phyloP scores from a whole-genome alignment of 2,888 invertebrate genomes.

The Crepidodera aurea region DNA sequence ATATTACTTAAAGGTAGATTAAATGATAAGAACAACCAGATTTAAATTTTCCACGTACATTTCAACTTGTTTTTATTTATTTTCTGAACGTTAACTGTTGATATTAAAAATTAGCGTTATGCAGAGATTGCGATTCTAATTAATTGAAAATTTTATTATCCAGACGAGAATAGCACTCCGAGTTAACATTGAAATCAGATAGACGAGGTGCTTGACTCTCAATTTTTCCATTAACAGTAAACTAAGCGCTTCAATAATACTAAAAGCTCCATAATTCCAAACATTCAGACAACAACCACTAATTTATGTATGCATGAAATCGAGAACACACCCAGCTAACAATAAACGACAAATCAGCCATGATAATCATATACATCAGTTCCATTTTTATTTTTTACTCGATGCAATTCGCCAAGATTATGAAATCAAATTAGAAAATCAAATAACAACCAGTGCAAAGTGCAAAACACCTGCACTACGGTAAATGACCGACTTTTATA shows the following conservation, averaged over 20 bases:
- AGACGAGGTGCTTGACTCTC: slow-evolving; percentile 26
- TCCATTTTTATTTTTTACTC: slow-evolving; percentile 26
- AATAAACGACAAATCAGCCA: slow-evolving; percentile 26
- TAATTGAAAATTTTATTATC: slow-evolving; percentile 23
- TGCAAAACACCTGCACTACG: slow-evolving; percentile 36
- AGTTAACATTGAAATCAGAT: slow-evolving; percentile 20
- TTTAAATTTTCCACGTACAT: too few species aligned
- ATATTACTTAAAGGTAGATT: too few species aligned
- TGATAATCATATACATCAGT: slow-evolving; percentile 8
- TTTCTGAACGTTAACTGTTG: too few species aligned
- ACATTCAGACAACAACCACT: slow-evolving; percentile 24
- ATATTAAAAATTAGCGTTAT: background rate
- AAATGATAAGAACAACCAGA: too few species aligned
- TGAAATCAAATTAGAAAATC: slow-evolving; percentile 35
- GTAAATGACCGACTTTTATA: slow-evolving; percentile 32
- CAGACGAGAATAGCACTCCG: background rate
- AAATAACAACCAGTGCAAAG: slow-evolving; percentile 30
- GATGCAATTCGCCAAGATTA: slow-evolving; percentile 31
- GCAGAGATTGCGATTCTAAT: slow-evolving; percentile 9
- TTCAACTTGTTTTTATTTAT: too few species aligned
- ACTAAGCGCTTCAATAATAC: slow-evolving; percentile 25
- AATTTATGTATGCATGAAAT: slow-evolving; percentile 28
- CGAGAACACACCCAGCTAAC: slow-evolving; percentile 21
- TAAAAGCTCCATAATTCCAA: slow-evolving; percentile 28
- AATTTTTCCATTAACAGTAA: slow-evolving; percentile 24